phyloP scores from a whole-genome alignment of 2,888 invertebrate species.

The Hydriomena furcata region DNA sequence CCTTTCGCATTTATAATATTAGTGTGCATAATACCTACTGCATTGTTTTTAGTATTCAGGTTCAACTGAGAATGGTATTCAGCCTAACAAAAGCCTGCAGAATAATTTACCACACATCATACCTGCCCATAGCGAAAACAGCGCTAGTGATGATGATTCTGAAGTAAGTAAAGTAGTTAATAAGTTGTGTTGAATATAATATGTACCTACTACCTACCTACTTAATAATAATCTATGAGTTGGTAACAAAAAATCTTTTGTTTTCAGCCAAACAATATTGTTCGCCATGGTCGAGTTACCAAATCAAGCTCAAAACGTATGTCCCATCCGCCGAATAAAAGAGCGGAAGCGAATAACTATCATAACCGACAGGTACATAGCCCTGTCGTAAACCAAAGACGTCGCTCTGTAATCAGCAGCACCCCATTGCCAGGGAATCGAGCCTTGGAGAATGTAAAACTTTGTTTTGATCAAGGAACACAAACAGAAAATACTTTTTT shows the following conservation, averaged over 20 bases:
- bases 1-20: too few species aligned
- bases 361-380: constrained; percentile 6
- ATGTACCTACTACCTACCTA: too few species aligned
- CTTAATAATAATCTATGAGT: too few species aligned
- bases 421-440: constrained; percentile 48
- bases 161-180: constrained; percentile 36
- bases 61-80: constrained; percentile 15
- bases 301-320: constrained; percentile 9
- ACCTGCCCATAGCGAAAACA: constrained; percentile 36
- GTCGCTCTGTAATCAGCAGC: constrained; percentile 47
- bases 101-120: constrained; percentile 33
- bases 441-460: constrained; percentile 28
- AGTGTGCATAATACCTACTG: too few species aligned
- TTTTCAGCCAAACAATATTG: constrained; percentile 11
- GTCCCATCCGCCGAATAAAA: constrained; percentile 15
- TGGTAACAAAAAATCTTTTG: too few species aligned
- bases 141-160: constrained; percentile 44
- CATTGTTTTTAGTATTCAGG: constrained; percentile 33
- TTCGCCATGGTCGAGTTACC: constrained; percentile 11
- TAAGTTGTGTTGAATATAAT: not conserved
- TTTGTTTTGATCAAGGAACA: constrained; percentile 52
- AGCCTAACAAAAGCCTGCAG: constrained; percentile 21
- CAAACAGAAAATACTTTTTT: constrained; percentile 48
- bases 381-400: constrained; percentile 26
- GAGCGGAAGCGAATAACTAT: constrained; percentile 9